Conservation (phyloP, 2,113 vertebrate species). For the Carettochelys insculpta region DNA sequence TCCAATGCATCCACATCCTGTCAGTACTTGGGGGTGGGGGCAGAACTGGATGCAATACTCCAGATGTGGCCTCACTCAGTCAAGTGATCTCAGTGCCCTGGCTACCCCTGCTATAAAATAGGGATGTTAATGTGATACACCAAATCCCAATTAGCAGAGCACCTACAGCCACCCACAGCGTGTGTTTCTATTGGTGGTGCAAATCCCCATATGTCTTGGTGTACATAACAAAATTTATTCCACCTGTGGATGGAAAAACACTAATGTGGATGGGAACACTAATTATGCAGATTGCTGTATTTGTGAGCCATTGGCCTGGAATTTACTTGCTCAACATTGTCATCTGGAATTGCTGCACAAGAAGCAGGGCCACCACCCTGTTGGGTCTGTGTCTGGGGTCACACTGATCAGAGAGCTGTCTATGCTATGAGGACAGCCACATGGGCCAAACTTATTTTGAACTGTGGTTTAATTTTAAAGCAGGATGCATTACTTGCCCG, state of each 20-base stretch:
- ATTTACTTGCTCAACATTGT: background rate
- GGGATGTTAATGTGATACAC: background rate
- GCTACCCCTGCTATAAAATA: background rate
- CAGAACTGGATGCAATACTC: too few species aligned
- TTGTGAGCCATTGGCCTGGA: background rate
- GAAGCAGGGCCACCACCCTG: background rate
- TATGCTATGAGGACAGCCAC: background rate
- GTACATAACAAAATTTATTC: too few species aligned
- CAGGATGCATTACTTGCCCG: background rate
- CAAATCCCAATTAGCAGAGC: too few species aligned
- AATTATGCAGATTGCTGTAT: background rate
- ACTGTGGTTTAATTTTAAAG: background rate
- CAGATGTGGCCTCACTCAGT: too few species aligned
- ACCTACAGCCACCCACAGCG: too few species aligned
- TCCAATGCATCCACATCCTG: too few species aligned
- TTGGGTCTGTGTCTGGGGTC: background rate
- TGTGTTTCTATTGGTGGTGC: too few species aligned
- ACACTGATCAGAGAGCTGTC: background rate
- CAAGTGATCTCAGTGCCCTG: background rate
- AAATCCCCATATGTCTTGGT: too few species aligned
- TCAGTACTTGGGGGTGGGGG: too few species aligned
- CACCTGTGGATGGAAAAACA: too few species aligned
- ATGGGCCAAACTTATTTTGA: background rate
- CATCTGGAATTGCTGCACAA: background rate
- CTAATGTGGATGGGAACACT: too few species aligned